Evolutionary conservation across 2,888 invertebrate genomes (phyloP).

Genomic region (Ditula angustiorana): DNA sequence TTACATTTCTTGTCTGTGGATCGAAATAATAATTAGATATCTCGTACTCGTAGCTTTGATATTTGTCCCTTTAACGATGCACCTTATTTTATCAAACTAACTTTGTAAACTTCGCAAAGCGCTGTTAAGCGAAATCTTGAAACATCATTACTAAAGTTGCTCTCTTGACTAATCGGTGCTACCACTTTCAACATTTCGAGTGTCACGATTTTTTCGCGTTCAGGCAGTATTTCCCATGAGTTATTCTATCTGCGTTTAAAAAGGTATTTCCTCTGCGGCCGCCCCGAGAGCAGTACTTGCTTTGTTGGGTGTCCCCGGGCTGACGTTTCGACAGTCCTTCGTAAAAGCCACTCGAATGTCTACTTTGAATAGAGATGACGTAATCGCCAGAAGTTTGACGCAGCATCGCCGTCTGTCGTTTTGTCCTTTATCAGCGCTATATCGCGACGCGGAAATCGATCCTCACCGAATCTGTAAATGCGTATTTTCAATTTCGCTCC

Average conservation of each 20-base stretch:
- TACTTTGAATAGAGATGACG: slow-evolving; percentile 75
- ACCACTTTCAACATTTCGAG: not conserved
- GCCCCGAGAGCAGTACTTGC: slow-evolving; percentile 43
- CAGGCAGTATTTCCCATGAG: slow-evolving; percentile 41
- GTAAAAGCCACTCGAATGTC: slow-evolving; percentile 53
- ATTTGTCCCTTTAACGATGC: too few relatives aligned
- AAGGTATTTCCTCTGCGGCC: slow-evolving; percentile 56
- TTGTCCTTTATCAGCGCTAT: slow-evolving; percentile 59
- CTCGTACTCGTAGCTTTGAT: too few relatives aligned
- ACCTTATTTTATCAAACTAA: too few relatives aligned
- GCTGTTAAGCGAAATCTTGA: not conserved
- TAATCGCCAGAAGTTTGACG: slow-evolving; percentile 67
- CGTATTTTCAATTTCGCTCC: slow-evolving; percentile 8
- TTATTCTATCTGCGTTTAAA: slow-evolving; percentile 65
- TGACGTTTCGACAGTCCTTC: slow-evolving; percentile 54
- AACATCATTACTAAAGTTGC: not conserved
- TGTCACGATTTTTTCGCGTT: not conserved
- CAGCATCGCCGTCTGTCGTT: slow-evolving; percentile 48
- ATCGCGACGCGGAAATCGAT: slow-evolving; percentile 46
- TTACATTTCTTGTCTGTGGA: too few relatives aligned
- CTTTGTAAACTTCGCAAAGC: not conserved
- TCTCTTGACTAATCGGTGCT: not conserved
- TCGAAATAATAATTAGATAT: too few relatives aligned
- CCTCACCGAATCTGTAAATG: not conserved
- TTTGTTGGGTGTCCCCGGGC: slow-evolving; percentile 27